Base-by-base conservation (phyloP, 2,888 invertebrate genomes). In the Pseudococcus viburni region DNA sequence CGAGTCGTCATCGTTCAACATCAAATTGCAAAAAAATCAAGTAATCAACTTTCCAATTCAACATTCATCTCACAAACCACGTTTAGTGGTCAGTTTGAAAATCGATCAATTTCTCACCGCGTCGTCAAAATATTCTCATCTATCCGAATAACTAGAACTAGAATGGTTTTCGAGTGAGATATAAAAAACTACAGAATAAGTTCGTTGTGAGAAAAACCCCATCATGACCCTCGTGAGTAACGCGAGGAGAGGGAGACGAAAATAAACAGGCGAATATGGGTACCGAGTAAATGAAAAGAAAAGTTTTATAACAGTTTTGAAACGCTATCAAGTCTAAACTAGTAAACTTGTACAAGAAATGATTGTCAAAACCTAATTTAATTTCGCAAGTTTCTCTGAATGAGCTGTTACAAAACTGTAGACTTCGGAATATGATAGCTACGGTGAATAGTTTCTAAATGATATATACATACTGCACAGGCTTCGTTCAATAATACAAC, bases 321-420 rank as follows among this genome's bases (percentile, higher is more conserved):
- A 85, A 85, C 64, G 64, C 64, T 64, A 85, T 85, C 64, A 85
- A 85, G 64, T 85, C 64, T 64, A 85, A 85, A 85, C 64, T 85
- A 15, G 59, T 59, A 55, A 42, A 85, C 51, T 85, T 85, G 12
- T 42, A 85, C 39, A 85, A 64, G 64, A 64, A 64, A 85, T 55
- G 85, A 85, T 85, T 85, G 85, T 85, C 85, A 85, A 85, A 85
- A 85, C 42, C 64, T 85, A 85, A 85, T 85, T 85, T 85, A 85
- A 85, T 85, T 85, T 85, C 39, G 11, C 17, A 55, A 85, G 64
- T 64, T 85, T 84, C 42, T 51, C 51, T 39, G 73, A 85, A 55
- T 85, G 77, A 88, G 84, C 85, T 84, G 77, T 85, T 84, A 88
- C 59, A 88, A 85, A 85, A 73, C 85, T 59, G 48, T 90, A 77